Base-by-base conservation (phyloP, 2,797 vertebrate genomes). In the Fistularia commersonii region DNA sequence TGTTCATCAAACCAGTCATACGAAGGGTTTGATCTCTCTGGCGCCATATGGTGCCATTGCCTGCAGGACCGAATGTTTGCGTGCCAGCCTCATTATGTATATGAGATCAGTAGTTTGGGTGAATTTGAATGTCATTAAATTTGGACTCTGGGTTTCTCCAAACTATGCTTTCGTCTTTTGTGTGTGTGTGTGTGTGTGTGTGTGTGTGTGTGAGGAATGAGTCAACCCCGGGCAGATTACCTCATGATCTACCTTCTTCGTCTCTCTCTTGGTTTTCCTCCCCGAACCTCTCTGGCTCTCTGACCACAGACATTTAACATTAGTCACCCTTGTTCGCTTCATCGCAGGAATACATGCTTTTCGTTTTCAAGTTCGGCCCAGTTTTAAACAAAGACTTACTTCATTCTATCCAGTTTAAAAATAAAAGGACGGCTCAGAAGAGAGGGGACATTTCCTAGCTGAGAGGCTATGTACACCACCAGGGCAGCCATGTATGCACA, bases 1-100 rank as follows among this genome's bases (percentile, higher is more conserved):
- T 76, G 56, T 54, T 72, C 66, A 64, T 69, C 48, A 69, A 32
- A 63, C 49, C 23, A 49, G 58, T 38, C 45, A 50, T 69, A 33
- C n/a, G 13, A 31, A 66, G 56, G 53, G 35, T 63, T 57, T 68
- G 67, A 63, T 65, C 41, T 65, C 41, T 8, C 33, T 9, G 56
- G 37, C 48, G 69, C 73, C 80, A 81, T 79, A 81, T 80, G 78
- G 69, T 8, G 15, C 54, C 11, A 6, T 8, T 32, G 46, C 65
- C 74, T 52, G 61, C 51, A 51, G 67, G 45, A 59, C 6, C 53
- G n/a, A 7, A 38, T n/a, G 73, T 77, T 79, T 62, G 66, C 57
- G 76, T 71, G 62, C 36, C 61, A 46, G 10, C 41, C 37, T 66
- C 55, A 66, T 69, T 75, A 69, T 72, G 62, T 44, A 72, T 42